Percentiles rank a stretch among this genome's conserved stretches.
phyloP scores from a whole-genome alignment of 2,113 vertebrate species.

The Takifugu flavidus region DNA sequence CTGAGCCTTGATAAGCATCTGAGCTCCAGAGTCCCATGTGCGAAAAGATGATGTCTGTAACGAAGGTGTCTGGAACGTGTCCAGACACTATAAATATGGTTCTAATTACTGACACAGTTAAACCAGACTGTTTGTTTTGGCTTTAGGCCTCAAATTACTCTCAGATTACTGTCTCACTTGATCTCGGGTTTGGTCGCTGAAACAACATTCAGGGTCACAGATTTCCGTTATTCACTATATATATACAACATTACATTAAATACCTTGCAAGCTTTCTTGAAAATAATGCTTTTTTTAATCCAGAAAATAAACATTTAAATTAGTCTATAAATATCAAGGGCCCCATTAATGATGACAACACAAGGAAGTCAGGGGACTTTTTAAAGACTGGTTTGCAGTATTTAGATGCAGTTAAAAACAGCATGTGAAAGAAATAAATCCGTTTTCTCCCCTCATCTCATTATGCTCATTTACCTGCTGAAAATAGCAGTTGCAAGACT shows the following conservation, averaged over 20 bases:
- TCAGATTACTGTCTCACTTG: conserved; percentile 33
- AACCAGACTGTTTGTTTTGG: conserved; percentile 41
- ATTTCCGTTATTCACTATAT: not conserved
- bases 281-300: no score
- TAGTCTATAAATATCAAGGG: no score
- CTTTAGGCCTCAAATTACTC: conserved; percentile 46
- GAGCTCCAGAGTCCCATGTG: conserved; percentile 33
- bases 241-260: no score
- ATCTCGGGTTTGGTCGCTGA: conserved; percentile 28
- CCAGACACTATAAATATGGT: conserved; percentile 36
- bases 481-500: conserved; percentile 3
- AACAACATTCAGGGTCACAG: conserved; percentile 32
- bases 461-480: conserved; percentile 9
- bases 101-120: conserved; percentile 50
- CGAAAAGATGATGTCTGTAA: conserved; percentile 31
- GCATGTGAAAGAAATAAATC: conserved; percentile 42
- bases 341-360: no score
- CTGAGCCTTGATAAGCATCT: conserved; percentile 50
- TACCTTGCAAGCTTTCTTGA: not conserved
- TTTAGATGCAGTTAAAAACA: conserved; percentile 29
- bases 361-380: no score
- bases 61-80: conserved; percentile 21
- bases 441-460: conserved; percentile 9
- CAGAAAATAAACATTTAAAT: no score
- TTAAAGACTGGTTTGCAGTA: not conserved